A percentile compares a stretch with the other conserved stretches of the same genome.
These are phyloP conservation scores for Ornithoptera alexandrae DNA, from an alignment of 2,888 invertebrate genomes.

Conservation along the genomic window DNA sequence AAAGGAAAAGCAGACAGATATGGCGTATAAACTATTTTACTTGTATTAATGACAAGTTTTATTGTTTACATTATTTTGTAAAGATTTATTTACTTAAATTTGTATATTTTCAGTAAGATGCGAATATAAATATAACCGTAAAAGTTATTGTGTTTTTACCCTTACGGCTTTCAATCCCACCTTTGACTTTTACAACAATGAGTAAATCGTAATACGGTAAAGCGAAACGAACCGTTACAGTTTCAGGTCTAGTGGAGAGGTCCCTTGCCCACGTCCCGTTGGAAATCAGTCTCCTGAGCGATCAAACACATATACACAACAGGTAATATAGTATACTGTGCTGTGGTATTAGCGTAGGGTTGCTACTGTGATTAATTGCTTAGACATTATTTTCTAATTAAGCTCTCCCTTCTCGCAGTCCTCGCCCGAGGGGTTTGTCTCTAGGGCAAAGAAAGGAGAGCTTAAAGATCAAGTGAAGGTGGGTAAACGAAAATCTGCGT, in stretches of 20 bases:
- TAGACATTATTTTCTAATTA: conserved; percentile 78
- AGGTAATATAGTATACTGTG: conserved; percentile 30
- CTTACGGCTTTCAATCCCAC: conserved; percentile 42
- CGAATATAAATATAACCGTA: conserved; percentile 14
- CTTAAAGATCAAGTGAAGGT: conserved; percentile 37
- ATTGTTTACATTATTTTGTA: no score
- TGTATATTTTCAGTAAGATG: background rate
- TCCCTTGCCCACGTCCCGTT: conserved; percentile 60
- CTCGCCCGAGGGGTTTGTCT: conserved; percentile 48
- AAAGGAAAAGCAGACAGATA: no score
- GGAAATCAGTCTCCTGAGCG: conserved; percentile 63
- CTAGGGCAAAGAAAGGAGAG: conserved; percentile 28
- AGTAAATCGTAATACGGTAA: conserved; percentile 57
- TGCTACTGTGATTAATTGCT: conserved; percentile 73
- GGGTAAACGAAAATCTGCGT: conserved; percentile 67
- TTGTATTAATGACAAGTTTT: no score
- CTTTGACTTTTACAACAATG: conserved; percentile 64
- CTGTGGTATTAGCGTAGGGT: conserved; percentile 42
- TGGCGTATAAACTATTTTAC: no score
- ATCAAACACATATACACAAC: conserved; percentile 35
- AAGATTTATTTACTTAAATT: background rate
- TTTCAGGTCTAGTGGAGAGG: conserved; percentile 70
- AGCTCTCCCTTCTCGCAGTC: conserved; percentile 61
- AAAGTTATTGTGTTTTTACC: conserved; percentile 33
- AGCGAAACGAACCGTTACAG: conserved; percentile 70